A percentile compares a stretch with the other conserved stretches of the same genome.
phyloP scores from a whole-genome alignment of 2,113 vertebrate genomes.

The Thermophis baileyi region DNA sequence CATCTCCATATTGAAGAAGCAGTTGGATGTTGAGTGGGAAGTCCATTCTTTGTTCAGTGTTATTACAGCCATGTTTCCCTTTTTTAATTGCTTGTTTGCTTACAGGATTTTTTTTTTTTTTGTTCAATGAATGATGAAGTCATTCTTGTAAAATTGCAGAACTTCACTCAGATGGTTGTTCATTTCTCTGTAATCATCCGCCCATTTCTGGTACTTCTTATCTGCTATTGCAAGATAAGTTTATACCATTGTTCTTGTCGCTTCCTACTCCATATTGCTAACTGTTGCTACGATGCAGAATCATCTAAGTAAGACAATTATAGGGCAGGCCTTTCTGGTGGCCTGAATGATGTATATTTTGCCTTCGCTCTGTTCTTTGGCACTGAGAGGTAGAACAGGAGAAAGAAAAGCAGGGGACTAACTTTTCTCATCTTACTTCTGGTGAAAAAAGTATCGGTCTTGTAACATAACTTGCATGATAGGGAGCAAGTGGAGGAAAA shows the following conservation, averaged over 20 bases:
- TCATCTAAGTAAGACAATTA: not conserved
- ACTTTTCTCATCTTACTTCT: not conserved
- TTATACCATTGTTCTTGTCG: not conserved
- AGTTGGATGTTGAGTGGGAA: not conserved
- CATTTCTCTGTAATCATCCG: not conserved
- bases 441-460: not conserved
- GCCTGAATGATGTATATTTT: not conserved
- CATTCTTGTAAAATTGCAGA: not conserved
- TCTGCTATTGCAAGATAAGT: not conserved
- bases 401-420: not conserved
- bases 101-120: not conserved
- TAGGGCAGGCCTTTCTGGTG: not conserved
- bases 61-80: too few relatives aligned
- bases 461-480: not conserved
- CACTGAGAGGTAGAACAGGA: not conserved
- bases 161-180: not conserved
- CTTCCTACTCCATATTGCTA: not conserved
- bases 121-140: not conserved
- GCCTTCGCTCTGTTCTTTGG: not conserved
- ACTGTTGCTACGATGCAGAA: not conserved
- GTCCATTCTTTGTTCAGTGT: not conserved
- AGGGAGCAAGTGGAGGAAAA: not conserved
- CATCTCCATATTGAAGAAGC: not conserved
- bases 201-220: not conserved
- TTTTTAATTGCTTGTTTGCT: not conserved